Evolutionary conservation across 2,113 vertebrate species (phyloP).

Genomic region (Spermophilus dauricus): DNA sequence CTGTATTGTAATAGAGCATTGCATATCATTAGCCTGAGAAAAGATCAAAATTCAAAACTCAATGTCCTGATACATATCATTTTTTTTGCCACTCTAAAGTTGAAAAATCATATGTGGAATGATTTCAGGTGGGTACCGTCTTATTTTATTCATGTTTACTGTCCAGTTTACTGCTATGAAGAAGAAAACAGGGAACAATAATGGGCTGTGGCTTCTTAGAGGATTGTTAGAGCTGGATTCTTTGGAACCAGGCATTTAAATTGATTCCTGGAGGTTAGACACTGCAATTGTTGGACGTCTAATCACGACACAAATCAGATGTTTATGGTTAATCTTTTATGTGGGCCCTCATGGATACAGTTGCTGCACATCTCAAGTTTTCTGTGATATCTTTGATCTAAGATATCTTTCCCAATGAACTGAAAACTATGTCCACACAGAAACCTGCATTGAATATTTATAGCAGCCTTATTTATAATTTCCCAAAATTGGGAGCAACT

Average conservation of each 20-base stretch:
- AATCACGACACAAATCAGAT: neutral
- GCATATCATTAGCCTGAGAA: neutral
- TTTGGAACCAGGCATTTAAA: neutral
- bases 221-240: neutral
- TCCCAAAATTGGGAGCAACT: neutral
- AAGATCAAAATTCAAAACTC: neutral
- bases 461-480: constrained; percentile 19
- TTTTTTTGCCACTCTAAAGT: neutral
- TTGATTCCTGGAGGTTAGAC: neutral
- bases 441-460: neutral
- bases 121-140: neutral
- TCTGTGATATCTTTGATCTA: neutral
- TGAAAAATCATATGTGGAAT: neutral
- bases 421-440: neutral
- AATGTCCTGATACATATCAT: neutral
- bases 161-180: neutral
- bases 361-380: neutral
- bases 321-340: neutral
- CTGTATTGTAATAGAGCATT: neutral
- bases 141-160: neutral
- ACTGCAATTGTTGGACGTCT: neutral
- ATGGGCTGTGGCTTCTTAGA: neutral
- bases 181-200: neutral
- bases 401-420: neutral
- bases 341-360: too few species aligned